phyloP scores from a whole-genome alignment of 2,797 vertebrate genomes.

The Tarsius wallacei region DNA sequence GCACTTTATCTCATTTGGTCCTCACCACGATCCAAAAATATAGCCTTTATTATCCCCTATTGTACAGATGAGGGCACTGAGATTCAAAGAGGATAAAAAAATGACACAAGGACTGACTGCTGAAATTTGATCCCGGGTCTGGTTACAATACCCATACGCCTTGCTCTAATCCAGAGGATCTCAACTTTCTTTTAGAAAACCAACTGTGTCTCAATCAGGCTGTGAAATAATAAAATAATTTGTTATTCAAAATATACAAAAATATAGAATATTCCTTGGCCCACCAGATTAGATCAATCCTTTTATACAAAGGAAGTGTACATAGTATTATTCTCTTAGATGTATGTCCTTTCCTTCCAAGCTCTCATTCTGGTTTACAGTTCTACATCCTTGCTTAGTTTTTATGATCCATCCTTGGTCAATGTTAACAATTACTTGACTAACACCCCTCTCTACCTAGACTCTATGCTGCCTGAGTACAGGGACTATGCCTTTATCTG shows the following conservation, averaged over 20 bases:
- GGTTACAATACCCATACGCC: background rate
- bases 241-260: slow-evolving; percentile 21
- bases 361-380: background rate
- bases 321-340: background rate
- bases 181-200: background rate
- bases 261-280: background rate
- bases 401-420: background rate
- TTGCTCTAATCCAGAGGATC: slow-evolving; percentile 5
- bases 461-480: background rate
- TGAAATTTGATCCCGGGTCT: background rate
- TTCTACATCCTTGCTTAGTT: background rate
- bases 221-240: background rate
- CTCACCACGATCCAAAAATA: background rate
- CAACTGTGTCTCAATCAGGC: background rate
- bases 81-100: background rate
- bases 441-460: background rate
- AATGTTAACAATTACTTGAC: background rate
- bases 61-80: background rate
- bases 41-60: background rate
- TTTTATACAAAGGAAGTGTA: slow-evolving; percentile 6
- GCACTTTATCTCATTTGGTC: background rate
- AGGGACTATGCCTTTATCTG: background rate
- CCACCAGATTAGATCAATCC: background rate
- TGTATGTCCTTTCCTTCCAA: background rate
- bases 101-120: background rate